phyloP scores from a whole-genome alignment of 1,140 invertebrate species.

The Brachionus manjavacas region DNA sequence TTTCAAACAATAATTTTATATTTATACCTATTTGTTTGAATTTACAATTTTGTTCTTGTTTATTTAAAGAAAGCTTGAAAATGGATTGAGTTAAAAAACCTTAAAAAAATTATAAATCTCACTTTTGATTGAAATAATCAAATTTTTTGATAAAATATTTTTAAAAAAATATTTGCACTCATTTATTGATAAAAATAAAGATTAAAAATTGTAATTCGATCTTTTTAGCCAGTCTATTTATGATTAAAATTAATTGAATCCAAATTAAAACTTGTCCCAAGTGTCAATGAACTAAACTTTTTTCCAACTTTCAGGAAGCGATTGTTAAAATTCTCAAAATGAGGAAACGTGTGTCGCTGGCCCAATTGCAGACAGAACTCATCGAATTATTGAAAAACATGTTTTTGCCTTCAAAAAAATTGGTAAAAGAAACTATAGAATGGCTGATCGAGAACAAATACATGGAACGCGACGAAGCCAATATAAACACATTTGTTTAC shows the following conservation, averaged over 20 bases:
- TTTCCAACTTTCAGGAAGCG: slow-evolving; percentile 71
- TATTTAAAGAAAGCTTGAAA: not conserved
- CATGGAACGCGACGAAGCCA: slow-evolving; percentile 87
- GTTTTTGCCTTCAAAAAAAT: slow-evolving; percentile 96
- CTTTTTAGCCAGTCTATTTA: not conserved
- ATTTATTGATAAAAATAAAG: not conserved
- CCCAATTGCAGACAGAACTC: slow-evolving; percentile 87
- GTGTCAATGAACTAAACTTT: not conserved
- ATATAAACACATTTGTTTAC: slow-evolving; percentile 96
- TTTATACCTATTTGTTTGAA: too few relatives aligned
- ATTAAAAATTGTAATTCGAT: not conserved
- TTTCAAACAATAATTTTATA: too few relatives aligned
- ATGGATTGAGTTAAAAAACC: not conserved
- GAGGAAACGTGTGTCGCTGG: slow-evolving; percentile 86
- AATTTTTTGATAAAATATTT: not conserved
- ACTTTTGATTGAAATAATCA: not conserved
- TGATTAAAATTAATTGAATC: too few relatives aligned
- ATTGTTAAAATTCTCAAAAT: slow-evolving; percentile 98
- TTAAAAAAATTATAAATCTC: not conserved
- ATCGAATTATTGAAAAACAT: slow-evolving; percentile 97
- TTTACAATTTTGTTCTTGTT: too few relatives aligned
- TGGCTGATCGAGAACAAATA: slow-evolving; percentile 99
- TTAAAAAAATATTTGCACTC: not conserved
- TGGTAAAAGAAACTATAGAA: slow-evolving; percentile 98
- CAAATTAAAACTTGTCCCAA: not conserved